Evolutionary conservation across 2,888 invertebrate genomes (phyloP).

Genomic region (Listrodromus nycthemerus): DNA sequence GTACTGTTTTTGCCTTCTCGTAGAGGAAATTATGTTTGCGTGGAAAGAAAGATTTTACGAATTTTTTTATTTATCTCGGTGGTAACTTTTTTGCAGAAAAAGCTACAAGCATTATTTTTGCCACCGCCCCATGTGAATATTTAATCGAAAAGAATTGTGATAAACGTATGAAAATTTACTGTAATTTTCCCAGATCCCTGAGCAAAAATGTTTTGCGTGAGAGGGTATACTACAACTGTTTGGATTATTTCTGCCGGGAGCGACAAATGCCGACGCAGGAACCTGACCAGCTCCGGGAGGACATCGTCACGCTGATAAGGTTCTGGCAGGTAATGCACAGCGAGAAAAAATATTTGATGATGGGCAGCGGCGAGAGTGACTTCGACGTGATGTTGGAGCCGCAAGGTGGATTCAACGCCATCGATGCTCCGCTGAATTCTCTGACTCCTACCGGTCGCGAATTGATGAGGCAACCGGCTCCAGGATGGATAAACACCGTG

Average conservation of each 20-base stretch:
- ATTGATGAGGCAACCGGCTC: slow-evolving; percentile 84
- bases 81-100: too few species aligned
- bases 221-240: slow-evolving; percentile 96
- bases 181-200: slow-evolving; percentile 87
- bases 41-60: not conserved
- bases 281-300: slow-evolving; percentile 92
- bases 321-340: slow-evolving; percentile 99
- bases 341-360: slow-evolving; percentile 95
- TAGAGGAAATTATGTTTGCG: not conserved
- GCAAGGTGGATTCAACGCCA: slow-evolving; percentile 73
- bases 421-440: slow-evolving; percentile 73
- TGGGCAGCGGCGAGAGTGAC: slow-evolving; percentile 91
- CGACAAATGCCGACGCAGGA: slow-evolving; percentile 95
- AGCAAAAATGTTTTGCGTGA: slow-evolving; percentile 97
- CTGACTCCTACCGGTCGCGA: slow-evolving; percentile 75
- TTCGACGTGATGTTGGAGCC: slow-evolving; percentile 82
- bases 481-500: slow-evolving; percentile 96
- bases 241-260: slow-evolving; percentile 98
- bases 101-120: too few species aligned
- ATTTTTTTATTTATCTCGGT: too few species aligned
- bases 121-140: not conserved
- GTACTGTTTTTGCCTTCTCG: not conserved
- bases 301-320: slow-evolving; percentile 93
- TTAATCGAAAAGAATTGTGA: not conserved
- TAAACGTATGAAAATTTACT: not conserved